Conservation (phyloP, 2,888 invertebrate genomes). For the Caenorhabditis uteleia region DNA sequence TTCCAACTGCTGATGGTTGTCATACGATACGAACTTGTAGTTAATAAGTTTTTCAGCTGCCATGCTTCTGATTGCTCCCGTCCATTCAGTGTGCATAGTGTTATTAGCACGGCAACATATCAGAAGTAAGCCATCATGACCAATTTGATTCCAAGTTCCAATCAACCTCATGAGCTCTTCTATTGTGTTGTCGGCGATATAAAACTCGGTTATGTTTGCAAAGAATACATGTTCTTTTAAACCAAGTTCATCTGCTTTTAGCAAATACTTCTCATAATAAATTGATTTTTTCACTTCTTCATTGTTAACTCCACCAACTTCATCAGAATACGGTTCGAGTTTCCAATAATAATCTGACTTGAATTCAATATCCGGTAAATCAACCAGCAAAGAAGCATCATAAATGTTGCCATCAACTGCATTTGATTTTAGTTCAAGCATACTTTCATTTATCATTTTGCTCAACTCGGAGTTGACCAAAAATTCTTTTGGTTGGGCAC, state of each 20-base stretch:
- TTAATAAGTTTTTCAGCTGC: slow-evolving; percentile 40
- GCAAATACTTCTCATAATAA: too few relatives aligned
- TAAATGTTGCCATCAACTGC: not conserved
- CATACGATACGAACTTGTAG: slow-evolving; percentile 42
- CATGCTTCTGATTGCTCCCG: slow-evolving; percentile 41
- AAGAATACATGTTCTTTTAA: too few relatives aligned
- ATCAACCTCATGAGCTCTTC: slow-evolving; percentile 7
- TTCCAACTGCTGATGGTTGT: slow-evolving; percentile 22
- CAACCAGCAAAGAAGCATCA: not conserved
- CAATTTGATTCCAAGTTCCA: slow-evolving; percentile 39
- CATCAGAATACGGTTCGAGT: slow-evolving; percentile 16
- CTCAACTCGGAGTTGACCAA: too few relatives aligned
- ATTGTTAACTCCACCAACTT: too few relatives aligned
- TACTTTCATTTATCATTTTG: too few relatives aligned
- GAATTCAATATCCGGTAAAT: slow-evolving; percentile 21
- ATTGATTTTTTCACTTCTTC: too few relatives aligned
- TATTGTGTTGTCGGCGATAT: not conserved
- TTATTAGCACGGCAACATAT: slow-evolving; percentile 33
- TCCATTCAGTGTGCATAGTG: slow-evolving; percentile 42
- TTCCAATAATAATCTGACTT: slow-evolving; percentile 19
- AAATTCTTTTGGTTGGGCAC: too few relatives aligned
- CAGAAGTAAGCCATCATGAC: too few relatives aligned
- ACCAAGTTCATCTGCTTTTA: too few relatives aligned
- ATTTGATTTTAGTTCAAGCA: too few relatives aligned
- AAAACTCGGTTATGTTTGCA: not conserved